Percentiles rank a stretch among this genome's conserved stretches.
Conservation (phyloP, 92 coral and sea anemone genomes). For the Virgularia gustaviana region DNA sequence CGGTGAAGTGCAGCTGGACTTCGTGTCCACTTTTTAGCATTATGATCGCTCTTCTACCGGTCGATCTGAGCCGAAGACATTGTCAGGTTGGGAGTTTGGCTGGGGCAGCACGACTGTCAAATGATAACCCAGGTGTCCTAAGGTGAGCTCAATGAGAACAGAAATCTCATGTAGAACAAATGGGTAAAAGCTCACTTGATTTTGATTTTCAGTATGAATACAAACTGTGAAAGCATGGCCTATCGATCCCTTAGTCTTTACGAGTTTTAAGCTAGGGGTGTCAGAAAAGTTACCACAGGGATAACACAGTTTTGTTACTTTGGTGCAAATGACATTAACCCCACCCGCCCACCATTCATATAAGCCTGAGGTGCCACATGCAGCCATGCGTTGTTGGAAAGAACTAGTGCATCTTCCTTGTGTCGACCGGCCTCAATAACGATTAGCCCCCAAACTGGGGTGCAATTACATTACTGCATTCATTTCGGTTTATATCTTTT, state of each 20-base stretch:
- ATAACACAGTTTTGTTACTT: too few relatives aligned
- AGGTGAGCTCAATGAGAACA: constrained; percentile 58
- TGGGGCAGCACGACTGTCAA: too few relatives aligned
- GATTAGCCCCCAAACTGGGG: too few relatives aligned
- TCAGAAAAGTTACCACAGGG: constrained; percentile 43
- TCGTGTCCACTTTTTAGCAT: constrained; percentile 14
- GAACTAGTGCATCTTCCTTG: too few relatives aligned
- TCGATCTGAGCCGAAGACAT: constrained; percentile 54
- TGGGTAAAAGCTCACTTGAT: constrained; percentile 50
- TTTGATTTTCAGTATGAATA: constrained; percentile 50
- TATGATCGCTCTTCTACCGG: constrained; percentile 37
- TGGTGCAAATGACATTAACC: too few relatives aligned
- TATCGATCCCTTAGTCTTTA: constrained; percentile 43
- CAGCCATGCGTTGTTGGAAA: too few relatives aligned
- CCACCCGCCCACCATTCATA: too few relatives aligned
- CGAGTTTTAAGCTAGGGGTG: constrained; percentile 42
- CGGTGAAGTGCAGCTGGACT: constrained; percentile 10
- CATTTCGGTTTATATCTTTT: too few relatives aligned
- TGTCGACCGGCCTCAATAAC: too few relatives aligned
- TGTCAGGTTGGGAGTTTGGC: constrained; percentile 63
- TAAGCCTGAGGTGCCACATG: too few relatives aligned
- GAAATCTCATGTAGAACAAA: constrained; percentile 46
- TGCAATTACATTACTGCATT: too few relatives aligned
- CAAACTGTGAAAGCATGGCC: constrained; percentile 53
- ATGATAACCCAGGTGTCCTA: constrained; percentile 59